Base-by-base conservation (phyloP, 2,113 vertebrate species). In the Physeter macrocephalus region DNA sequence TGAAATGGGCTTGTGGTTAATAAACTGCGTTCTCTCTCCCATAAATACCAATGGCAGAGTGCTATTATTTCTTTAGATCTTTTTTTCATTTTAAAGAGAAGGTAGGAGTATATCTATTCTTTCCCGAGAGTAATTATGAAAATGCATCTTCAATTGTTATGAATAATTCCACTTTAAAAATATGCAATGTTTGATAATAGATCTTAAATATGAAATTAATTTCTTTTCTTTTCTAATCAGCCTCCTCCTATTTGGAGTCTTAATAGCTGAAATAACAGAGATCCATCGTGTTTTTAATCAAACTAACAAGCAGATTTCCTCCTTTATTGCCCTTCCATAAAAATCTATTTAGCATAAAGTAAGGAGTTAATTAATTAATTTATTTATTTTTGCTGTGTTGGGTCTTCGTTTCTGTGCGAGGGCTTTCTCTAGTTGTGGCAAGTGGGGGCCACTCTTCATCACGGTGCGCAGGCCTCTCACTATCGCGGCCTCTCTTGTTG, bases 301-400 rank as follows among this genome's bases (percentile, higher is more conserved):
- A 91, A 96, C 97, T 97, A 96, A 82, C 66, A 91, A 52, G 46
- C 93, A 94, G 87, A 98, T 98, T 95, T 98, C 89, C 75, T 95
- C 46, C 87, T 97, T 83, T 72, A 78, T 84, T 97, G 88, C 20
- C 18, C 67, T 97, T 93, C 59, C 74, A 80, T 97, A 97, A 97
- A 98, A 43, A 80, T 92, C 6, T 88, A 97, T 96, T 97, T 96
- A 97, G 85, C 96, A 97, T 97, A 97, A 97, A 97, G 94, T 74
- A 96, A 96, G 71, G 64, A 93, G n/a, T n/a, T n/a, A n/a, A n/a
- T n/a, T n/a, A n/a, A n/a, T n/a, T n/a, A n/a, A n/a, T n/a, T n/a
- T n/a, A n/a, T n/a, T n/a, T n/a, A n/a, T n/a, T n/a, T n/a, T n/a
- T n/a, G n/a, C n/a, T n/a, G n/a, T n/a, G n/a, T n/a, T n/a, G n/a